phyloP scores from a whole-genome alignment of 2,113 vertebrate species.

The Argyrosomus japonicus region DNA sequence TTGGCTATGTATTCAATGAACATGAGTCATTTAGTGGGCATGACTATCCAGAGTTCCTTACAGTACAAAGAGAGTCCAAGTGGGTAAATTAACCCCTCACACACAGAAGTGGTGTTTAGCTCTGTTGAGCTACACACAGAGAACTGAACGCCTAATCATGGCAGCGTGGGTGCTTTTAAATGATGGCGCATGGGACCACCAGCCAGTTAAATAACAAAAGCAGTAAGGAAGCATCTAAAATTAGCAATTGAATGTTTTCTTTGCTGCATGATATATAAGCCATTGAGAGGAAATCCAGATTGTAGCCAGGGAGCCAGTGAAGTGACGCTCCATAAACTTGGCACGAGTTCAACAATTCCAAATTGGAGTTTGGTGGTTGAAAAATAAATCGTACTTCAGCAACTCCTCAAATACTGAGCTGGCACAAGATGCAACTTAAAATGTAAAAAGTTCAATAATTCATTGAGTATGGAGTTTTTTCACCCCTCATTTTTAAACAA shows the following conservation, averaged over 20 bases:
- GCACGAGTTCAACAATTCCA: background rate
- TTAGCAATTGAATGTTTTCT: background rate
- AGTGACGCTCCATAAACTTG: slow-evolving; percentile 11
- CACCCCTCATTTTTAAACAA: background rate
- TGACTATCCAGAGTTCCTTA: background rate
- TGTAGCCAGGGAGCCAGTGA: background rate
- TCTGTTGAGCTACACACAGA: slow-evolving; percentile 2
- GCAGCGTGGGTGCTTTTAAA: background rate
- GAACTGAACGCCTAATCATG: background rate
- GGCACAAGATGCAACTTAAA: background rate
- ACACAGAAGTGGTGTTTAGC: slow-evolving; percentile 10
- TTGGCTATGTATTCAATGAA: slow-evolving; percentile 6
- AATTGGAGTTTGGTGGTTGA: background rate
- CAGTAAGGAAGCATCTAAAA: slow-evolving; percentile 17
- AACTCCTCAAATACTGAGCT: background rate
- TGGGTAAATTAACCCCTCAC: slow-evolving; percentile 25
- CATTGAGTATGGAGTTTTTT: background rate
- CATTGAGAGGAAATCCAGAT: slow-evolving; percentile 2
- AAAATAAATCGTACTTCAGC: slow-evolving; percentile 18
- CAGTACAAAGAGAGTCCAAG: slow-evolving; percentile 41
- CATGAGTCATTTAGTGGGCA: slow-evolving; percentile 23
- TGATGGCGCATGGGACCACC: slow-evolving; percentile 1
- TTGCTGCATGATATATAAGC: background rate
- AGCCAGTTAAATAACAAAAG: slow-evolving; percentile 37
- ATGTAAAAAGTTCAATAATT: background rate